phyloP scores from a whole-genome alignment of 2,113 vertebrate genomes.

The Pluvianellus socialis region DNA sequence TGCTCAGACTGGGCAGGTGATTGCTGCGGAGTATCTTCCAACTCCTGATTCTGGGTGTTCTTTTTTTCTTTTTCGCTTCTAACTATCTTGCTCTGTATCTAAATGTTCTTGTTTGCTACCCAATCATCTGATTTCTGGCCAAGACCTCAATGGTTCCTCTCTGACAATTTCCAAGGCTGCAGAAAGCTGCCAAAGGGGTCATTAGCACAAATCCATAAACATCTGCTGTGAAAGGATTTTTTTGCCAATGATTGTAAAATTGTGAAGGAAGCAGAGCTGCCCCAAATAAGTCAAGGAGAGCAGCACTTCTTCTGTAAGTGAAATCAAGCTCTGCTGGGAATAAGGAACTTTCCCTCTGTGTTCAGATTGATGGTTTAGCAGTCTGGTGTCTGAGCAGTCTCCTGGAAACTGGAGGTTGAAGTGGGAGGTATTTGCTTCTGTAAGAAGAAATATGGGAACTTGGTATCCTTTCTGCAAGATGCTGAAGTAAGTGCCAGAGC shows the following conservation, averaged over 20 bases:
- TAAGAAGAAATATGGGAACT: not conserved
- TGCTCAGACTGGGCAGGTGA: not conserved
- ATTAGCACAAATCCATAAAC: conserved; percentile 44
- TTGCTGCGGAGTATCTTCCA: not conserved
- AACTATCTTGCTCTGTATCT: not conserved
- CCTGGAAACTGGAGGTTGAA: not conserved
- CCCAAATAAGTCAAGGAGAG: not conserved
- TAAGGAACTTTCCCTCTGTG: not conserved
- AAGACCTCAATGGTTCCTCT: not conserved
- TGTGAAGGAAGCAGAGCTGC: not conserved
- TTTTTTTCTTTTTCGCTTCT: not conserved
- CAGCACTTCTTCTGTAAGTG: not conserved
- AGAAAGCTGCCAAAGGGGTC: conserved; percentile 7
- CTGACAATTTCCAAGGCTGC: not conserved
- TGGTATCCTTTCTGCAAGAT: not conserved
- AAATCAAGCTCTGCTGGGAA: not conserved
- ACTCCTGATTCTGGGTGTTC: not conserved
- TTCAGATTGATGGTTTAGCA: not conserved
- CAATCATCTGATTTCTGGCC: not conserved
- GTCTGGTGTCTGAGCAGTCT: not conserved
- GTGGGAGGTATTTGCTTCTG: not conserved
- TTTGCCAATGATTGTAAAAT: conserved; percentile 9
- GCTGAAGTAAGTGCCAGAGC: not conserved
- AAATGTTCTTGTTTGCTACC: not conserved
- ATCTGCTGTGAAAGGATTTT: conserved; percentile 17